Base-by-base conservation (phyloP, 2,113 vertebrate genomes). In the Microcebus lehilahytsara region DNA sequence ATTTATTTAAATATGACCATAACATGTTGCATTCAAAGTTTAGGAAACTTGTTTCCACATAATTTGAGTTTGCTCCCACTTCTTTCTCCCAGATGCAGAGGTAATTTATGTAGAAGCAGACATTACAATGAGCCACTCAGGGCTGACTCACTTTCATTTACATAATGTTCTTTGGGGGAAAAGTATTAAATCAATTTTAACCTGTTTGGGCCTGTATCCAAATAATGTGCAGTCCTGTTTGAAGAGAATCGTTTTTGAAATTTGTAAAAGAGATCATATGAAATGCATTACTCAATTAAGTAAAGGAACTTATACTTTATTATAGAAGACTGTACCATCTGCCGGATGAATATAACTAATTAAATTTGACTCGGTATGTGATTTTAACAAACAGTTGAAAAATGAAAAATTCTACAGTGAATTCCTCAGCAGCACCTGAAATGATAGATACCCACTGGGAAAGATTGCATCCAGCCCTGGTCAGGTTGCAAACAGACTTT, bases 311-410 rank as follows among this genome's bases (percentile, higher is more conserved):
- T 97, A 98, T 97, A 84, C 77, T 96, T 93, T 87, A 95, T 96
- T 96, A 96, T 74, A 93, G 96, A 98, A 95, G 96, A 96, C 80
- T 93, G 97, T 97, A 97, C 98, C 97, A 98, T 97, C 97, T 98
- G 97, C 96, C 71, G 51, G 95, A 97, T 96, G 42, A 0, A 96
- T 96, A 19, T 85, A 97, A 90, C 95, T 98, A 98, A 98, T 97
- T 97, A 92, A 92, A 81, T 96, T 97, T 96, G 95, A 97, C 96
- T 97, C 97, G 95, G 96, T 96, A 87, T 97, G 95, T 96, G 96
- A 96, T 97, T 98, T 98, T 97, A 98, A 91, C 96, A 96, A 97
- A 92, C 0, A 0, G 72, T 98, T 97, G 69, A 95, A 97, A 95
- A 97, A 98, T 53, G 92, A 97, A 98, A 98, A 98, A 97, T 94